These are phyloP conservation scores for Diplodus sargus DNA, from an alignment of 2,797 vertebrate species.

Conservation along the genomic window DNA sequence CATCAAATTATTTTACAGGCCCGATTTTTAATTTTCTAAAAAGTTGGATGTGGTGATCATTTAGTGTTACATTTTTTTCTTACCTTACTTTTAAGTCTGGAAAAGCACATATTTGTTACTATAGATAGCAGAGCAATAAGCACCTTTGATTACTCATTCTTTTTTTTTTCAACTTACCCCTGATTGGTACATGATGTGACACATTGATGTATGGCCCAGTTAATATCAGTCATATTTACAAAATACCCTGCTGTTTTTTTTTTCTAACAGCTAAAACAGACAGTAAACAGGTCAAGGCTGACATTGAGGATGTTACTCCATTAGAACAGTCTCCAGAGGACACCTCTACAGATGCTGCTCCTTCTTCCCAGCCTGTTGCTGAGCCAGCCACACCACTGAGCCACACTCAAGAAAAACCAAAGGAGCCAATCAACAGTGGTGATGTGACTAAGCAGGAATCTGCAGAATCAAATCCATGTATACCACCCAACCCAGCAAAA, in stretches of 20 bases:
- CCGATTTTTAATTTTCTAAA: not conserved
- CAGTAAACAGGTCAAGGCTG: slow-evolving; percentile 67
- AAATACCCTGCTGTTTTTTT: slow-evolving; percentile 59
- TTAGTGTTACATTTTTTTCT: not conserved
- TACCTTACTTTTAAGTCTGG: not conserved
- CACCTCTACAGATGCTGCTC: slow-evolving; percentile 38
- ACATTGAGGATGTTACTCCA: slow-evolving; percentile 37
- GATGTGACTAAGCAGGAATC: slow-evolving; percentile 62
- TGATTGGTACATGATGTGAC: not conserved
- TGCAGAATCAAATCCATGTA: slow-evolving; percentile 32
- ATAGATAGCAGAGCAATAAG: not conserved
- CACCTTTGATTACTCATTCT: not conserved
- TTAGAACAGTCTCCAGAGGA: slow-evolving; percentile 68
- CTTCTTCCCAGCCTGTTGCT: slow-evolving; percentile 34
- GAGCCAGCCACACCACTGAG: slow-evolving; percentile 37
- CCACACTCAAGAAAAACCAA: slow-evolving; percentile 60
- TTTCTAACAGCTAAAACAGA: slow-evolving; percentile 73
- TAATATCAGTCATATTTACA: slow-evolving; percentile 34
- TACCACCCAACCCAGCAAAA: slow-evolving; percentile 68
- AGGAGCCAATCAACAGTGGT: slow-evolving; percentile 70
- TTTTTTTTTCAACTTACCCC: not conserved
- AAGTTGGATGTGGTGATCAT: not conserved
- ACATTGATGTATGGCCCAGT: slow-evolving; percentile 3
- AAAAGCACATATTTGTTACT: not conserved
- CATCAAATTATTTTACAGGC: not conserved